Conservation (phyloP, 1,140 invertebrate genomes). For the Euglossa dilemma region DNA sequence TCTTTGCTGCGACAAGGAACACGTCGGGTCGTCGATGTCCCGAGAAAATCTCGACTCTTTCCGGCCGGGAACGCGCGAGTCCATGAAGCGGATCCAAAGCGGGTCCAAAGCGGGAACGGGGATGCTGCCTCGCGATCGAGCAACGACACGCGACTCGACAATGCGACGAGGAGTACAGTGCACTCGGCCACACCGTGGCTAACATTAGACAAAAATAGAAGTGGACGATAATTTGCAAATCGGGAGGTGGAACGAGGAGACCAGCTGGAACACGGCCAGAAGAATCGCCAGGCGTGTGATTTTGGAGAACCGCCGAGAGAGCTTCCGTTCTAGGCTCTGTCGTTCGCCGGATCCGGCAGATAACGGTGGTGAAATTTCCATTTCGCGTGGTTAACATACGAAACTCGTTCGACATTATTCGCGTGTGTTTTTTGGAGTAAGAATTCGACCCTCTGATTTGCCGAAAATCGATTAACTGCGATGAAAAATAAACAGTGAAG, state of each 20-base stretch:
- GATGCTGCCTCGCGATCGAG: not conserved
- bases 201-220: constrained; percentile 77
- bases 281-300: not conserved
- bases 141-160: constrained; percentile 28
- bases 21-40: not conserved
- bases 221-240: constrained; percentile 78
- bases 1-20: not conserved
- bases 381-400: too few species aligned
- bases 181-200: constrained; percentile 66
- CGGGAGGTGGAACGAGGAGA: constrained; percentile 38
- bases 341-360: too few species aligned
- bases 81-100: not conserved
- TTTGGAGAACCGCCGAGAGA: not conserved
- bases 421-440: too few species aligned
- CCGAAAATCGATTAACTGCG: too few species aligned
- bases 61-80: not conserved
- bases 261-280: constrained; percentile 41
- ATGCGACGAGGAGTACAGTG: constrained; percentile 51
- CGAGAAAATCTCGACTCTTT: not conserved
- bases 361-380: too few species aligned
- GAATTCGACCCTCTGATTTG: too few species aligned
- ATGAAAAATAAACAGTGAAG: too few species aligned
- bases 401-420: too few species aligned
- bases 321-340: too few species aligned
- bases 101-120: not conserved